Percentiles rank a stretch among this genome's conserved stretches.
Conservation (phyloP, 2,888 invertebrate genomes). For the Caenorhabditis sp. region DNA sequence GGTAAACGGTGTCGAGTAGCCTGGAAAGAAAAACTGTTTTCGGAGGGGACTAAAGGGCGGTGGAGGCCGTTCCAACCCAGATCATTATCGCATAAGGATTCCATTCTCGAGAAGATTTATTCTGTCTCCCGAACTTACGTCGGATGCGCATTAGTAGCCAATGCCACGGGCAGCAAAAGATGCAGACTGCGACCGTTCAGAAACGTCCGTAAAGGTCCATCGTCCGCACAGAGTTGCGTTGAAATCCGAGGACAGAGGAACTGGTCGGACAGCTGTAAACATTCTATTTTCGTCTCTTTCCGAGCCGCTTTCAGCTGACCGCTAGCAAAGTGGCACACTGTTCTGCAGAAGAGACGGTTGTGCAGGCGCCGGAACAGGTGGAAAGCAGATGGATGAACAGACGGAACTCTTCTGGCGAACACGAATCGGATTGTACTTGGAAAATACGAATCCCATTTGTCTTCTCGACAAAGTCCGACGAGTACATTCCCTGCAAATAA, state of each 20-base stretch:
- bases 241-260: conserved; percentile 69
- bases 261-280: conserved; percentile 73
- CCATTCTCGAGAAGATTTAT: conserved; percentile 1
- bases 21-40: conserved; percentile 26
- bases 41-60: not conserved
- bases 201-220: conserved; percentile 63
- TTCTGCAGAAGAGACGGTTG: conserved; percentile 53
- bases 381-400: conserved; percentile 68
- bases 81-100: not conserved
- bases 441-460: conserved; percentile 62
- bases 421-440: conserved; percentile 60
- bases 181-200: conserved; percentile 67
- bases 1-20: conserved; percentile 58
- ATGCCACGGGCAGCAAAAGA: conserved; percentile 64
- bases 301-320: conserved; percentile 55
- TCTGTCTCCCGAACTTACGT: conserved; percentile 28
- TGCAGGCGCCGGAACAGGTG: conserved; percentile 58
- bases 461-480: conserved; percentile 68
- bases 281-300: not conserved
- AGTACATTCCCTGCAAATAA: conserved; percentile 69
- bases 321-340: conserved; percentile 65
- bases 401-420: conserved; percentile 63
- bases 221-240: conserved; percentile 58
- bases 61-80: conserved; percentile 1
- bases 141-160: conserved; percentile 55